Evolutionary conservation across 1,140 invertebrate species (phyloP).

Genomic region (Drosophila littoralis): DNA sequence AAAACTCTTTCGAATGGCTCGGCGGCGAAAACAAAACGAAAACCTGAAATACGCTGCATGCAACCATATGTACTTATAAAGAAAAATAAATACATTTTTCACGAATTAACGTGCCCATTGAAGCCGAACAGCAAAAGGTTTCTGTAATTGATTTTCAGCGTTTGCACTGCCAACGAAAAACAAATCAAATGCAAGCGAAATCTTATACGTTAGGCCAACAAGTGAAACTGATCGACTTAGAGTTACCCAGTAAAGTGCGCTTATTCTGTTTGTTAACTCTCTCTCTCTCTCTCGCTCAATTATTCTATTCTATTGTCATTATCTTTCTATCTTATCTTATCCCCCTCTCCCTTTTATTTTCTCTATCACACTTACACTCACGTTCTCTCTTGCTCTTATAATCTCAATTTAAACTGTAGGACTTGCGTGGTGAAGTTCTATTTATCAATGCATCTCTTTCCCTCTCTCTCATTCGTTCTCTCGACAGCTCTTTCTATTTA

Average conservation of each 20-base stretch:
- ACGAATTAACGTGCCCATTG: slow-evolving; percentile 75
- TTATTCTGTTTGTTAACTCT: background rate
- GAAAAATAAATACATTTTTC: slow-evolving; percentile 70
- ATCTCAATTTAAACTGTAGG: too few relatives aligned
- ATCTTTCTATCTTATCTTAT: background rate
- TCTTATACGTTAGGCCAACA: slow-evolving; percentile 8
- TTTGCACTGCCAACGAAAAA: slow-evolving; percentile 60
- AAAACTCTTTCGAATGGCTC: slow-evolving; percentile 72
- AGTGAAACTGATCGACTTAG: slow-evolving; percentile 6
- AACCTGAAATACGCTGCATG: slow-evolving; percentile 18
- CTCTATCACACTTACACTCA: too few relatives aligned
- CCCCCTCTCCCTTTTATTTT: too few relatives aligned
- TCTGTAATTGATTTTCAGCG: slow-evolving; percentile 79
- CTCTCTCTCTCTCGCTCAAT: background rate
- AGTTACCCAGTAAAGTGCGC: background rate
- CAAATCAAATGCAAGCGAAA: slow-evolving; percentile 24
- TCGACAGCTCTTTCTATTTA: background rate
- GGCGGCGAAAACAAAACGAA: slow-evolving; percentile 27
- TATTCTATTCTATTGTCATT: background rate
- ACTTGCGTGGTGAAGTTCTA: too few relatives aligned
- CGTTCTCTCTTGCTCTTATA: too few relatives aligned
- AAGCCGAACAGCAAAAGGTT: slow-evolving; percentile 69
- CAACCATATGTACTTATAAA: slow-evolving; percentile 5
- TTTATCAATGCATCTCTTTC: too few relatives aligned
- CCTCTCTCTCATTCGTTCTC: too few relatives aligned